These are phyloP conservation scores for Chloroceryle amazona DNA, from an alignment of 2,797 vertebrate species.

Conservation along the genomic window DNA sequence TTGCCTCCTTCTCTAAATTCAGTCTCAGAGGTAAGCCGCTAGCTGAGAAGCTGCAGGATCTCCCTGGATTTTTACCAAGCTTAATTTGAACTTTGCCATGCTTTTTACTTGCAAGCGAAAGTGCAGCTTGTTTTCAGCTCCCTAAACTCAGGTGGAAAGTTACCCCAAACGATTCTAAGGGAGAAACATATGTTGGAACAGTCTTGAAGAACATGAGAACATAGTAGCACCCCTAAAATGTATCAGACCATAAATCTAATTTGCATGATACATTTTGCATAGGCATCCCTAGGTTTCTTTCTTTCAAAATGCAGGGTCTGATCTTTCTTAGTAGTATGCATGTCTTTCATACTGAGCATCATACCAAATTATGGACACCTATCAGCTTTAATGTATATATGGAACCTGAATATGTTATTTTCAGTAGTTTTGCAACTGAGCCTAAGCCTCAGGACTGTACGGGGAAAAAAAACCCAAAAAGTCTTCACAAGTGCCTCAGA, in stretches of 20 bases:
- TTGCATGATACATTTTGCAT: background rate
- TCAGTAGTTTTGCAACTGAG: background rate
- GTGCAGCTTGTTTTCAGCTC: background rate
- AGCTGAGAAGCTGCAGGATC: background rate
- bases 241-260: background rate
- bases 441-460: background rate
- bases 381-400: background rate
- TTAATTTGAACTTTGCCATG: slow-evolving; percentile 9
- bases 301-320: background rate
- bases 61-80: background rate
- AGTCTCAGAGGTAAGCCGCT: background rate
- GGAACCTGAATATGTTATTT: background rate
- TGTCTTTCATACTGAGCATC: background rate
- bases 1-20: background rate
- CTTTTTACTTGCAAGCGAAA: slow-evolving; percentile 13
- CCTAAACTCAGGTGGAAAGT: background rate
- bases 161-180: background rate
- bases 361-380: background rate
- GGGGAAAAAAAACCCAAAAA: background rate
- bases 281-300: background rate
- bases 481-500: background rate
- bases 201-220: fast-evolving
- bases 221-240: background rate
- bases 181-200: background rate
- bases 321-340: background rate